Conservation (phyloP, 2,797 vertebrate species). For the Cephalopachus bancanus region DNA sequence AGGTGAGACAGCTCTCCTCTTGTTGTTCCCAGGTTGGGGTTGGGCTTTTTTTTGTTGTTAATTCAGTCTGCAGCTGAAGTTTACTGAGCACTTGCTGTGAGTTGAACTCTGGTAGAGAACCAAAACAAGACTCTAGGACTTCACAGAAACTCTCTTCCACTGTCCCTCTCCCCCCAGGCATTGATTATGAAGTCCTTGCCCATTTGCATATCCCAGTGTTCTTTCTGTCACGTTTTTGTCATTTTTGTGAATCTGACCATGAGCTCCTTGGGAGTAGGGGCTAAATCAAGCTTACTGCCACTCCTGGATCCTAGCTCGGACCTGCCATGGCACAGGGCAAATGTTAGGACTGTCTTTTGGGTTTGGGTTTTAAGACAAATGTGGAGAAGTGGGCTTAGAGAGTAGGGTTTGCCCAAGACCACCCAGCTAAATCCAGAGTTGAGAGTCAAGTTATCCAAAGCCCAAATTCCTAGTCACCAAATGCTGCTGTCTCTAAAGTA, state of each 20-base stretch:
- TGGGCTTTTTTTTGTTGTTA: neutral
- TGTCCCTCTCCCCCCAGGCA: neutral
- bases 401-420: neutral
- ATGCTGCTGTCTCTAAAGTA: neutral
- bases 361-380: slow-evolving; percentile 11
- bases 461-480: neutral
- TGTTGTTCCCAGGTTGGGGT: neutral
- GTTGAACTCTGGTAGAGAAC: neutral
- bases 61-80: neutral
- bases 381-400: neutral
- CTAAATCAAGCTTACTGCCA: neutral
- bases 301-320: neutral
- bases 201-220: neutral
- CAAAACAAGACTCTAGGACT: too few species aligned
- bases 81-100: neutral
- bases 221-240: neutral
- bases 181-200: neutral
- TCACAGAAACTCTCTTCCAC: neutral
- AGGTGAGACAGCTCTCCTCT: slow-evolving; percentile 44
- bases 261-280: neutral
- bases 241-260: neutral
- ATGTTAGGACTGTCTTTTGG: neutral
- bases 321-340: neutral
- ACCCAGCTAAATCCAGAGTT: slow-evolving; percentile 9
- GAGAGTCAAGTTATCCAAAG: neutral